A percentile compares a stretch with the other conserved stretches of the same genome.
Conservation (phyloP, 2,113 vertebrate species). For the Todiramphus saurophagus region DNA sequence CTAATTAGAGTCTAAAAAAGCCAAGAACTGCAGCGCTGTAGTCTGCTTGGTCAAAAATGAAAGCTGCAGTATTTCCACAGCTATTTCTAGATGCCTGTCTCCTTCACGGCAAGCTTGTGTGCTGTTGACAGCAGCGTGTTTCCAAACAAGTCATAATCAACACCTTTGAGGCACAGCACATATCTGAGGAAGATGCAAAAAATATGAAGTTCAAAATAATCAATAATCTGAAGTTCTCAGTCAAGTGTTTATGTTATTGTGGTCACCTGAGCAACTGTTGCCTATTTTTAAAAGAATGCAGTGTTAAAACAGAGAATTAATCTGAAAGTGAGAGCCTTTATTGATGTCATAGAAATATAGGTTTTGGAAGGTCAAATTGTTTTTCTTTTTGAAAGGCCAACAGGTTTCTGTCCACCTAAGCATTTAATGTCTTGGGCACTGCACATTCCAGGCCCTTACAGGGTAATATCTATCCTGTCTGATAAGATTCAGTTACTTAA, state of each 20-base stretch:
- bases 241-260: neutral
- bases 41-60: neutral
- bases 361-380: neutral
- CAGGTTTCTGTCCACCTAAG: neutral
- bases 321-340: neutral
- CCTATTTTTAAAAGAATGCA: neutral
- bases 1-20: neutral
- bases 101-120: neutral
- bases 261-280: neutral
- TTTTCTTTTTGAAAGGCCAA: neutral
- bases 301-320: neutral
- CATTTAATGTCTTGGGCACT: neutral
- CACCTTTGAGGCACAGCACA: neutral
- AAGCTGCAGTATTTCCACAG: neutral
- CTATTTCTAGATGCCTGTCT: neutral
- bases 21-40: neutral
- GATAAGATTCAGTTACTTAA: neutral
- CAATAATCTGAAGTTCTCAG: neutral
- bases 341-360: neutral
- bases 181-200: neutral
- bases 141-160: neutral
- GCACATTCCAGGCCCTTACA: neutral
- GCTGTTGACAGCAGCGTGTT: neutral
- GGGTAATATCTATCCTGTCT: neutral
- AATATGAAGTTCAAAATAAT: constrained; percentile 11